Base-by-base conservation (phyloP, 2,113 vertebrate species). In the Bos taurus region DNA sequence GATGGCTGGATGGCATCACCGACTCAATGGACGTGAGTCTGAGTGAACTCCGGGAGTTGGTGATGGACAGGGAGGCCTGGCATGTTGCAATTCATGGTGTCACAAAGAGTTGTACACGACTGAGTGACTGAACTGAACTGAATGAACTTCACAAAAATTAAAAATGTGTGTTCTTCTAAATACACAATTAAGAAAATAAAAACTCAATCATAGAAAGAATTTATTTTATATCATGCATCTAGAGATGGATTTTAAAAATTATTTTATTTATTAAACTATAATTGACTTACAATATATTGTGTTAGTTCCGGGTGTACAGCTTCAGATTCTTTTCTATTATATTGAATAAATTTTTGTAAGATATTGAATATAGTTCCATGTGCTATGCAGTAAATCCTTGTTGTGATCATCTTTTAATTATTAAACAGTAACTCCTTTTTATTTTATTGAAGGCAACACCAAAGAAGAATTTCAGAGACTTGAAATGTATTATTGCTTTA, bases 401-500 rank as follows among this genome's bases (percentile, higher is more conserved):
- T 48, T 48, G 26, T 86, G 6, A 81, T 46, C 6, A 85, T 71
- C 12, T 95, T 97, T 57, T 82, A 78, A 86, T 87, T 86, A 48
- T 64, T 56, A 91, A 85, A 64, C 7, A 56, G 4, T 43, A 92
- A 85, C 52, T 56, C 3, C 90, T 62, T 94, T 91, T 25, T 19
- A 50, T 92, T 87, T 96, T 77, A 50, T 92, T 92, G 50, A 46
- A 67, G 23, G 16, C 11, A 85, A 5, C 12, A 90, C 19, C 23
- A 81, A 96, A 91, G 36, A 59, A 67, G 52, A 96, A 85, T 96
- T 96, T 88, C 36, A 77, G 52, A 36, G 36, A 84, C 64, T 48
- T 77, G 40, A 92, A 91, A 88, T 67, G 2, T 48, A 50, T 92
- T 88, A 78, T 12, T 89, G 36, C 16, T 33, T 89, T 94, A 86